These are phyloP conservation scores for Hemithea aestivaria DNA, from an alignment of 2,888 invertebrate species.

Conservation along the genomic window DNA sequence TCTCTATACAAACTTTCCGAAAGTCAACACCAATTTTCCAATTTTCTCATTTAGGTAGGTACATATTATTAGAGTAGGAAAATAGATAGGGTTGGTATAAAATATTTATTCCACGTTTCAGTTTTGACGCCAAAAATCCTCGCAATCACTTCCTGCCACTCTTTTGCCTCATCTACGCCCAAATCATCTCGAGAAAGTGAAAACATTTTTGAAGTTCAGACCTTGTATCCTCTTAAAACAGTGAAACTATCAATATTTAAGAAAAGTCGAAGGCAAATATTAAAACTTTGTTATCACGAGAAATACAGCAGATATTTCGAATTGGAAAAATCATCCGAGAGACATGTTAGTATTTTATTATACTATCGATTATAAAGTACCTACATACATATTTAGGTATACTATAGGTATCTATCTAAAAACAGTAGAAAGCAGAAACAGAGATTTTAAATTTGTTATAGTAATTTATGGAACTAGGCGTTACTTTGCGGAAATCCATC, in stretches of 20 bases:
- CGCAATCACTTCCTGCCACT: conserved; percentile 31
- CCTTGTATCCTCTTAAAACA: conserved; percentile 33
- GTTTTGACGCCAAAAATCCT: conserved; percentile 40
- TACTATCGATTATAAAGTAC: too few relatives aligned
- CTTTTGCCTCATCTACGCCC: conserved; percentile 2
- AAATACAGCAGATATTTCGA: conserved; percentile 81
- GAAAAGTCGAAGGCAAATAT: conserved; percentile 74
- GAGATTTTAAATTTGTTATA: too few relatives aligned
- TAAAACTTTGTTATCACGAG: conserved; percentile 79
- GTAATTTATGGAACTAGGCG: too few relatives aligned
- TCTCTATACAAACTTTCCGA: too few relatives aligned
- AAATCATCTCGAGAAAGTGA: conserved; percentile 3
- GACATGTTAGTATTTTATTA: conserved; percentile 55
- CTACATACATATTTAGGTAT: too few relatives aligned
- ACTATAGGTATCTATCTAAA: too few relatives aligned
- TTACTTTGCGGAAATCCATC: too few relatives aligned
- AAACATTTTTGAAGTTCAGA: conserved; percentile 27
- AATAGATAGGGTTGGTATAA: too few relatives aligned
- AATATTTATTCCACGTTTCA: conserved; percentile 26
- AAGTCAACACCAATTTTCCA: too few relatives aligned
- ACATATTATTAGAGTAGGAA: too few relatives aligned
- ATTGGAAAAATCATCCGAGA: conserved; percentile 79
- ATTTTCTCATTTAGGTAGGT: too few relatives aligned
- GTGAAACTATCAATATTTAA: conserved; percentile 72
- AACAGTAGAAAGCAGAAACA: too few relatives aligned